These are phyloP conservation scores for Campoletis sonorensis DNA, from an alignment of 1,140 invertebrate genomes.

Conservation along the genomic window DNA sequence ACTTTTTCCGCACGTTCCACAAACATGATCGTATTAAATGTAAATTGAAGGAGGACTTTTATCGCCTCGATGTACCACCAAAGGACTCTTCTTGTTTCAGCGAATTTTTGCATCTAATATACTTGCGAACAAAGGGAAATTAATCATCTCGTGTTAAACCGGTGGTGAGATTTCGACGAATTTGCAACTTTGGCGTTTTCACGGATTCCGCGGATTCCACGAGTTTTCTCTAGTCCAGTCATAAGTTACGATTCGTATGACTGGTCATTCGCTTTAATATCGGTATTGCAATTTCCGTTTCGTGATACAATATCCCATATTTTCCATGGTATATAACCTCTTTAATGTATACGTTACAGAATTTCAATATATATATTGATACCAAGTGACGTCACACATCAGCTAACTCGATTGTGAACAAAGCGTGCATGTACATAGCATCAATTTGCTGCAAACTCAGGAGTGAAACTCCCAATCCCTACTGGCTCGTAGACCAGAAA, in stretches of 20 bases:
- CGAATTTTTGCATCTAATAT: not conserved
- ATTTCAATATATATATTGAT: not conserved
- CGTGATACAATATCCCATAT: not conserved
- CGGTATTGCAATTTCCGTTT: not conserved
- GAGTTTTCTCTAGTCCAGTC: too few relatives aligned
- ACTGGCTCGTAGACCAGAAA: not conserved
- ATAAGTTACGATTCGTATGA: not conserved
- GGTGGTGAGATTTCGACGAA: not conserved
- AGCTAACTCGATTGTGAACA: not conserved
- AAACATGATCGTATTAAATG: slow-evolving; percentile 32
- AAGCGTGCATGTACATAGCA: not conserved
- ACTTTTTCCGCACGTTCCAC: slow-evolving; percentile 37
- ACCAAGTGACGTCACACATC: not conserved
- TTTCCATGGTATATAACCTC: not conserved
- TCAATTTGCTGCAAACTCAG: not conserved
- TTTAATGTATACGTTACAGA: not conserved
- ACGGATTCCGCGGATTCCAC: too few relatives aligned
- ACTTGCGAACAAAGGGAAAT: not conserved
- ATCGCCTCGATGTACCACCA: not conserved
- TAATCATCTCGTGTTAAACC: not conserved
- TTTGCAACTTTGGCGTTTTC: not conserved
- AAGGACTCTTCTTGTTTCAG: not conserved
- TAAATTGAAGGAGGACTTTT: slow-evolving; percentile 11
- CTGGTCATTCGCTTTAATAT: not conserved
- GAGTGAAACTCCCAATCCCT: not conserved